Conservation (phyloP, 2,888 invertebrate genomes). For the Pollenia griseotomentosa region DNA sequence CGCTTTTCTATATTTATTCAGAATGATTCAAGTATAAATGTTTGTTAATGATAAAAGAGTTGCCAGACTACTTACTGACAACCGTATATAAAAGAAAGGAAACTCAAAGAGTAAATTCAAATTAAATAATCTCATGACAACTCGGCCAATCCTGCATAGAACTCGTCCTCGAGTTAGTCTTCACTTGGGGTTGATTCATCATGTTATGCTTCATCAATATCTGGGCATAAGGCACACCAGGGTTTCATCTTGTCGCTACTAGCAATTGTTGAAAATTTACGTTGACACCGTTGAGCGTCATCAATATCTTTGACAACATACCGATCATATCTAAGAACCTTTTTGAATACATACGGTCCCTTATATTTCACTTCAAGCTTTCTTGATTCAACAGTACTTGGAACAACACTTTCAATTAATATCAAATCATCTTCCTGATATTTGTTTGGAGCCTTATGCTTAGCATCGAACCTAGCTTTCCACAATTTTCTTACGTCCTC, state of each 20-base stretch:
- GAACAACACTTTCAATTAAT: no score
- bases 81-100: no score
- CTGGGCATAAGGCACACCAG: conserved; percentile 55
- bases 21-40: no score
- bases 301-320: conserved; percentile 35
- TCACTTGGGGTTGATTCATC: not conserved
- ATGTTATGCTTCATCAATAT: conserved; percentile 37
- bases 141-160: conserved; percentile 53
- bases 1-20: no score
- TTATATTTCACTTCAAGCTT: no score
- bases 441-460: no score
- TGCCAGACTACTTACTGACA: no score
- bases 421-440: no score
- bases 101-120: no score
- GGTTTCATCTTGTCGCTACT: conserved; percentile 70
- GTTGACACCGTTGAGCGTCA: conserved; percentile 42
- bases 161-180: conserved; percentile 58
- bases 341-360: conserved; percentile 11
- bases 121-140: no score
- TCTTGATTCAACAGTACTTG: no score
- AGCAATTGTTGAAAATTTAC: conserved; percentile 48
- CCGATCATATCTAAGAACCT: conserved; percentile 55
- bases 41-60: no score
- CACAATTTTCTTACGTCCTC: conserved; percentile 21
- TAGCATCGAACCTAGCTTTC: conserved; percentile 49